phyloP scores from a whole-genome alignment of 2,888 invertebrate species.

The Chloromyia formosa region DNA sequence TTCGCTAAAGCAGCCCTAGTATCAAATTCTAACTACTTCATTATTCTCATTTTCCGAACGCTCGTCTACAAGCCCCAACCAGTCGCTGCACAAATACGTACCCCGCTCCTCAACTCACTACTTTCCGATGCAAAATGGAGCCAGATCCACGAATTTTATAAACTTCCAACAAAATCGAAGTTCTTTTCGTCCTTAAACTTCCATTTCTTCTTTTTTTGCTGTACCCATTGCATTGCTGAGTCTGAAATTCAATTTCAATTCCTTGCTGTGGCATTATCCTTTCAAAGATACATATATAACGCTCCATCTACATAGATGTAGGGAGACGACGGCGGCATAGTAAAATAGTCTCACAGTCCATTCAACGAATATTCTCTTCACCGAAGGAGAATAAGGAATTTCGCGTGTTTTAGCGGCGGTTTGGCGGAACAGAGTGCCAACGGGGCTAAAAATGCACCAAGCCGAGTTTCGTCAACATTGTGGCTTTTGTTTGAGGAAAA shows the following conservation, averaged over 20 bases:
- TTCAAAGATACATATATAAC: too few relatives aligned
- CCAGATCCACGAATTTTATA: neutral
- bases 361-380: neutral
- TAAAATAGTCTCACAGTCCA: neutral
- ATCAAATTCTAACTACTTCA: too few relatives aligned
- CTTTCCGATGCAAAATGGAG: too few relatives aligned
- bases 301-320: too few relatives aligned
- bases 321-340: too few relatives aligned
- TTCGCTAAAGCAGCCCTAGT: too few relatives aligned
- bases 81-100: too few relatives aligned
- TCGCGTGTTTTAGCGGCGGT: neutral
- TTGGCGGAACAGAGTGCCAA: neutral
- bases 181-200: neutral
- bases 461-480: neutral
- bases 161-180: neutral
- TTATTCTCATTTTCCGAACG: too few relatives aligned
- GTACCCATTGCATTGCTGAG: neutral
- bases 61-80: too few relatives aligned
- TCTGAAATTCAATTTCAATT: conserved; percentile 6
- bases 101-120: too few relatives aligned
- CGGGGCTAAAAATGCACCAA: neutral
- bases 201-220: neutral
- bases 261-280: neutral
- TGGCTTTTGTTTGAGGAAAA: conserved; percentile 3
- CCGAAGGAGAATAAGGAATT: neutral